Conservation (phyloP, 2,113 vertebrate genomes). For the Phaetusa simplex region DNA sequence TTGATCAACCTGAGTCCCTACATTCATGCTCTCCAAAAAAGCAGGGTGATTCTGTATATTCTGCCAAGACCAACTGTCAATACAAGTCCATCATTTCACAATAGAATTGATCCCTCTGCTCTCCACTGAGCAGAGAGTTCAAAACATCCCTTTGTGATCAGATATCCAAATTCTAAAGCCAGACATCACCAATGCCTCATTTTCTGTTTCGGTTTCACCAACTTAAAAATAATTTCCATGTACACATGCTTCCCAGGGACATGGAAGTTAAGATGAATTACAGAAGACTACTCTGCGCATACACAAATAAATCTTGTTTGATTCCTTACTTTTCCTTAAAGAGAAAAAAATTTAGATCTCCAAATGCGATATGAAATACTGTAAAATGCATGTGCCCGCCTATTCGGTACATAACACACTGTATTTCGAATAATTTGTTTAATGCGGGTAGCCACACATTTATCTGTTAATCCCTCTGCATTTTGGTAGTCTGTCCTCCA, state of each 20-base stretch:
- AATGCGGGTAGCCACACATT: neutral
- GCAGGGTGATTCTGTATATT: neutral
- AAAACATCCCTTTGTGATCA: neutral
- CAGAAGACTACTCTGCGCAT: neutral
- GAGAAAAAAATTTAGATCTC: neutral
- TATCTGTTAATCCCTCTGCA: neutral
- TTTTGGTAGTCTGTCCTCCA: constrained; percentile 24
- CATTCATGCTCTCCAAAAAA: neutral
- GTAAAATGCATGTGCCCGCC: neutral
- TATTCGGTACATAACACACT: neutral
- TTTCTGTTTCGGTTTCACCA: neutral
- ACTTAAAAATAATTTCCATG: neutral
- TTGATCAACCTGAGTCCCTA: neutral
- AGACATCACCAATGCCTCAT: neutral
- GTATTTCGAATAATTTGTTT: neutral
- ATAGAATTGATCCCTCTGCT: neutral
- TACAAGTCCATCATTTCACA: neutral
- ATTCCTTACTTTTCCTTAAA: neutral
- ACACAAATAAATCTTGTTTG: neutral
- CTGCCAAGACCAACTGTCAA: neutral
- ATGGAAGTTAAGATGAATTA: neutral
- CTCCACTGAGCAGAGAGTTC: neutral
- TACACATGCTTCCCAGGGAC: neutral
- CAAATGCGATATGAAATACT: neutral
- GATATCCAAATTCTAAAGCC: neutral